These are phyloP conservation scores for Epizoanthus illoricatus DNA, from an alignment of 92 coral and sea anemone genomes.

Conservation along the genomic window DNA sequence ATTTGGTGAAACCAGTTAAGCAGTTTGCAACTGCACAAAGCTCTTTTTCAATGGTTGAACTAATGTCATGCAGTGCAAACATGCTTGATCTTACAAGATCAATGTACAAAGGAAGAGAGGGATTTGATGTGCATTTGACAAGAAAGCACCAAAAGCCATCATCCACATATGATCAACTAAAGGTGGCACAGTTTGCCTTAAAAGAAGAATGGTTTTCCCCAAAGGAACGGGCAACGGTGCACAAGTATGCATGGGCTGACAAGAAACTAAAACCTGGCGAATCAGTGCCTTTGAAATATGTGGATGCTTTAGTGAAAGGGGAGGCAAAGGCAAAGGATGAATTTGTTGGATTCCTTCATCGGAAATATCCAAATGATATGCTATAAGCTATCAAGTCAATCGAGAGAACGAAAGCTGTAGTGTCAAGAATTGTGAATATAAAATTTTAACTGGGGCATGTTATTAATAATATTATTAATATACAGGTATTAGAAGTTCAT, in stretches of 20 bases:
- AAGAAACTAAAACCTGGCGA: slow-evolving; percentile 40
- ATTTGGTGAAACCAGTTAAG: slow-evolving; percentile 51
- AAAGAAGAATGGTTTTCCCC: slow-evolving; percentile 44
- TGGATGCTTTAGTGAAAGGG: slow-evolving; percentile 48
- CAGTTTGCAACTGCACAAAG: slow-evolving; percentile 44
- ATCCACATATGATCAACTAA: slow-evolving; percentile 48
- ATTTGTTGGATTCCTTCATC: slow-evolving; percentile 35
- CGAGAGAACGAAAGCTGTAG: no score
- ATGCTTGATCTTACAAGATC: slow-evolving; percentile 41
- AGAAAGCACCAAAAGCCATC: slow-evolving; percentile 41
- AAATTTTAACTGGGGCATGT: no score
- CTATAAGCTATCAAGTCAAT: no score
- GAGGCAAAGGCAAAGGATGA: slow-evolving; percentile 43
- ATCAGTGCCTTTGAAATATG: slow-evolving; percentile 41
- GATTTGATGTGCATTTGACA: slow-evolving; percentile 50
- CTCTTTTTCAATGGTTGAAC: slow-evolving; percentile 47
- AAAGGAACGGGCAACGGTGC: slow-evolving; percentile 10
- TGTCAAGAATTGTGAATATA: no score
- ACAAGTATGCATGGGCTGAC: slow-evolving; percentile 51
- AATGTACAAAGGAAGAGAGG: slow-evolving; percentile 52
- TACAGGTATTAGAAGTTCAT: no score
- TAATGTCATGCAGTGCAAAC: slow-evolving; percentile 55
- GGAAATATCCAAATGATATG: slow-evolving; percentile 60
- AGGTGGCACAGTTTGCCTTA: slow-evolving; percentile 54
- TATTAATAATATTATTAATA: no score